A percentile compares a stretch with the other conserved stretches of the same genome.
Conservation (phyloP, 2,888 invertebrate species). For the Heliconius erato region DNA sequence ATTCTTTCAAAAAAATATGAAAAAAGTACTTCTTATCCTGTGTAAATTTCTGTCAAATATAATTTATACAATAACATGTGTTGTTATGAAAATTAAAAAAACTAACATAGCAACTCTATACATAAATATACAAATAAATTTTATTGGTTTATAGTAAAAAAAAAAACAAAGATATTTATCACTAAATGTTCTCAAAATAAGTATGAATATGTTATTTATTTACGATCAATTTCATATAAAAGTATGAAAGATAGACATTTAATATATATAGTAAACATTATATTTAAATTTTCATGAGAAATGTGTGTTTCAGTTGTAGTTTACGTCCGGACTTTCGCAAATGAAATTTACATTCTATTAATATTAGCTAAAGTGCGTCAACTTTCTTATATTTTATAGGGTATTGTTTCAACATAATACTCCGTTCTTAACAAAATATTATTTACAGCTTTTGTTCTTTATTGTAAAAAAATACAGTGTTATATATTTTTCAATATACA, state of each 20-base stretch:
- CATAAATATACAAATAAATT: background rate
- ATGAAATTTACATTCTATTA: constrained; percentile 20
- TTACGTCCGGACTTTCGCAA: constrained; percentile 12
- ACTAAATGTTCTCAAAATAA: background rate
- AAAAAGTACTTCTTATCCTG: background rate
- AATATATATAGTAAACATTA: background rate
- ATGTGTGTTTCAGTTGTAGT: background rate
- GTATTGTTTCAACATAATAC: constrained; percentile 21
- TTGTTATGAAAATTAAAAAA: background rate
- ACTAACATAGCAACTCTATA: background rate
- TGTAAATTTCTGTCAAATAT: no score
- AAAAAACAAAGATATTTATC: background rate
- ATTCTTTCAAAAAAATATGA: background rate
- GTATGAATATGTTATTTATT: background rate
- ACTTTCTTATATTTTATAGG: constrained; percentile 25
- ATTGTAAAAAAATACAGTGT: background rate
- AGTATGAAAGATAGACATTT: no score
- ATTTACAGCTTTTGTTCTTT: constrained; percentile 8
- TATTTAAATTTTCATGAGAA: background rate
- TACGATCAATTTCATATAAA: background rate
- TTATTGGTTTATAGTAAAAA: background rate
- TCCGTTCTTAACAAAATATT: background rate
- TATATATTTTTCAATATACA: background rate
- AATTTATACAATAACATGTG: no score
- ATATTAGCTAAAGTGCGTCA: constrained; percentile 12